These are phyloP conservation scores for Drosophila littoralis DNA, from an alignment of 1,140 invertebrate genomes.

Conservation along the genomic window DNA sequence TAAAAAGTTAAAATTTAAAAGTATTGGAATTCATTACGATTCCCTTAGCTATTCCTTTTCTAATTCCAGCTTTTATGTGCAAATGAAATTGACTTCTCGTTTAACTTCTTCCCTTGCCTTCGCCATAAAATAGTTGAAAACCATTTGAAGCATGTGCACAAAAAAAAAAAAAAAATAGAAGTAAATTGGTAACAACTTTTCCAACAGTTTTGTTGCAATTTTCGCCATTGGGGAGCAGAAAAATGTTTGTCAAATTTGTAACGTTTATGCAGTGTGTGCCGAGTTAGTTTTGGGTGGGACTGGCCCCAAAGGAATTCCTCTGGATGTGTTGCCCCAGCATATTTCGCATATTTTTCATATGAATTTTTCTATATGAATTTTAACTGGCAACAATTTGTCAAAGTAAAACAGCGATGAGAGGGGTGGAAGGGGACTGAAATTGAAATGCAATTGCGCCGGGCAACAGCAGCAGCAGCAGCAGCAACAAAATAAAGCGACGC, in stretches of 20 bases:
- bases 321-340: slow-evolving; percentile 27
- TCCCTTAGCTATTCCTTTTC: too few relatives aligned
- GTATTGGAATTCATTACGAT: too few relatives aligned
- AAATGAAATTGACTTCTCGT: too few relatives aligned
- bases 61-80: too few relatives aligned
- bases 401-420: slow-evolving; percentile 2
- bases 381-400: slow-evolving; percentile 68
- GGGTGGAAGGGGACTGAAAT: background rate
- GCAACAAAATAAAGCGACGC: slow-evolving; percentile 26
- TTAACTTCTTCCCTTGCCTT: too few relatives aligned
- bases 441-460: slow-evolving; percentile 17
- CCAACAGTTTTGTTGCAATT: slow-evolving; percentile 3
- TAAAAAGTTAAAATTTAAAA: too few relatives aligned
- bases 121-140: too few relatives aligned
- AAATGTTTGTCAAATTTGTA: slow-evolving; percentile 32
- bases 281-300: slow-evolving; percentile 1
- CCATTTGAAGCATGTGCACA: too few relatives aligned
- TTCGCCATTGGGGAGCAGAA: slow-evolving; percentile 3
- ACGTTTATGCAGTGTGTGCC: slow-evolving; percentile 39
- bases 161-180: background rate
- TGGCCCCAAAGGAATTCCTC: slow-evolving; percentile 15
- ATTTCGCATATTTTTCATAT: slow-evolving; percentile 40
- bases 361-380: slow-evolving; percentile 45
- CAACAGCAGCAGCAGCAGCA: slow-evolving; percentile 4
- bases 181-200: slow-evolving; percentile 4